These are phyloP conservation scores for Anthophora plumipes DNA, from an alignment of 2,888 invertebrate species.

Conservation along the genomic window DNA sequence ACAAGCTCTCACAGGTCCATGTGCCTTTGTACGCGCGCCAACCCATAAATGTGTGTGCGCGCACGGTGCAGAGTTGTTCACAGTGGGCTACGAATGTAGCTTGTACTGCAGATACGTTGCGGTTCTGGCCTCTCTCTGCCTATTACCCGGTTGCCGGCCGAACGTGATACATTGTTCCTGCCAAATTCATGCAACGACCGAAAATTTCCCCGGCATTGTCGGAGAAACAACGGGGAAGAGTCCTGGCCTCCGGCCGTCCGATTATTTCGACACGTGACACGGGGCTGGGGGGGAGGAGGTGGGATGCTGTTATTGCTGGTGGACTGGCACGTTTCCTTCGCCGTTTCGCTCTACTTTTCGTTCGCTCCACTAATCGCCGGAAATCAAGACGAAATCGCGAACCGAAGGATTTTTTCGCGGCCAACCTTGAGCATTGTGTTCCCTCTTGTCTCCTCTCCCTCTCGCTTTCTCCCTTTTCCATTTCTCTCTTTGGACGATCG, in stretches of 20 bases:
- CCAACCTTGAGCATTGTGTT: slow-evolving; percentile 15
- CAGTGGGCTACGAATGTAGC: slow-evolving; percentile 70
- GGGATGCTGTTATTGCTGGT: too few species aligned
- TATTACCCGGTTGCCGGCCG: slow-evolving; percentile 57
- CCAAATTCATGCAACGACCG: slow-evolving; percentile 74
- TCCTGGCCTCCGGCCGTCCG: slow-evolving; percentile 30
- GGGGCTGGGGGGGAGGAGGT: not conserved
- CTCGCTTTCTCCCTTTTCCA: too few species aligned
- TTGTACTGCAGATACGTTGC: slow-evolving; percentile 79
- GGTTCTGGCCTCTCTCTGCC: slow-evolving; percentile 69
- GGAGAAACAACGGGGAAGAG: slow-evolving; percentile 24
- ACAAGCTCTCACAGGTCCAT: not conserved
- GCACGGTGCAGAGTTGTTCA: slow-evolving; percentile 49
- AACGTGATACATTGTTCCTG: slow-evolving; percentile 72
- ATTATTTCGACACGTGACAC: slow-evolving; percentile 53
- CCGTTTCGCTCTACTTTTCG: not conserved
- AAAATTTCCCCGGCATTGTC: slow-evolving; percentile 61
- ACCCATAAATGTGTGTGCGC: slow-evolving; percentile 11
- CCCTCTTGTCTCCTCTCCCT: not conserved
- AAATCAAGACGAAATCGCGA: slow-evolving; percentile 17
- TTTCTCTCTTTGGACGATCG: not conserved
- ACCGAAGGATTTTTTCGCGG: not conserved
- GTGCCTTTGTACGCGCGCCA: slow-evolving; percentile 35
- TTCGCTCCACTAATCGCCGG: slow-evolving; percentile 34
- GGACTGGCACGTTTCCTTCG: slow-evolving; percentile 8